Percentiles rank a stretch among this genome's conserved stretches.
phyloP scores from a whole-genome alignment of 37 sponge, comb jelly and placozoan species.

The Haliclona indistincta region DNA sequence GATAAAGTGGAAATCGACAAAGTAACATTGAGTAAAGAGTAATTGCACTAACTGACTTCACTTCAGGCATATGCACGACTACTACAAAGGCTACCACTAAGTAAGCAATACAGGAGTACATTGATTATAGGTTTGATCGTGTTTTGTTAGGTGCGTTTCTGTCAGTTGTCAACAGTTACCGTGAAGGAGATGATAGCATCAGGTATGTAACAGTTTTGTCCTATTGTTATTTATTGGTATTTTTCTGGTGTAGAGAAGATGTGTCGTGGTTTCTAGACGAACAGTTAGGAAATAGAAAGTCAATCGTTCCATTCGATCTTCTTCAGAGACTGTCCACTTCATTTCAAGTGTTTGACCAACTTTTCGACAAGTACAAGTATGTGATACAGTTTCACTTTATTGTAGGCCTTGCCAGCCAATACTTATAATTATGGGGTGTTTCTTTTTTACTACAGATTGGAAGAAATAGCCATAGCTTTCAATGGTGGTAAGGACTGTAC shows the following conservation, averaged over 20 bases:
- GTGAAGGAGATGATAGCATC: not conserved
- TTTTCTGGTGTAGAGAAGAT: not conserved
- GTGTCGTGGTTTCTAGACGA: slow-evolving; percentile 25
- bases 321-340: slow-evolving; percentile 8
- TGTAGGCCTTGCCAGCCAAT: no score
- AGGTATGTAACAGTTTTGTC: not conserved
- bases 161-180: slow-evolving; percentile 16
- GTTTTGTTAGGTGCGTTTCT: slow-evolving; percentile 26
- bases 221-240: not conserved
- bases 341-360: slow-evolving; percentile 26
- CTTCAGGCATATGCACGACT: slow-evolving; percentile 30
- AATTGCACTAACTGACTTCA: not conserved
- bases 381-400: no score
- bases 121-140: not conserved
- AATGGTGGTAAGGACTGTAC: slow-evolving; percentile 99
- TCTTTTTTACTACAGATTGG: no score
- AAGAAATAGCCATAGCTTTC: slow-evolving; percentile 83
- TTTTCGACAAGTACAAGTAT: slow-evolving; percentile 30
- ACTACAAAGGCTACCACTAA: slow-evolving; percentile 1
- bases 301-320: slow-evolving; percentile 13
- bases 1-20: slow-evolving; percentile 30
- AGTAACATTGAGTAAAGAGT: slow-evolving; percentile 18
- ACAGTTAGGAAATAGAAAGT: not conserved
- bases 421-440: no score
- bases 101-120: no score